Percentiles rank a stretch among this genome's conserved stretches.
phyloP scores from a whole-genome alignment of 2,797 vertebrate genomes.

The Botia almorhae region DNA sequence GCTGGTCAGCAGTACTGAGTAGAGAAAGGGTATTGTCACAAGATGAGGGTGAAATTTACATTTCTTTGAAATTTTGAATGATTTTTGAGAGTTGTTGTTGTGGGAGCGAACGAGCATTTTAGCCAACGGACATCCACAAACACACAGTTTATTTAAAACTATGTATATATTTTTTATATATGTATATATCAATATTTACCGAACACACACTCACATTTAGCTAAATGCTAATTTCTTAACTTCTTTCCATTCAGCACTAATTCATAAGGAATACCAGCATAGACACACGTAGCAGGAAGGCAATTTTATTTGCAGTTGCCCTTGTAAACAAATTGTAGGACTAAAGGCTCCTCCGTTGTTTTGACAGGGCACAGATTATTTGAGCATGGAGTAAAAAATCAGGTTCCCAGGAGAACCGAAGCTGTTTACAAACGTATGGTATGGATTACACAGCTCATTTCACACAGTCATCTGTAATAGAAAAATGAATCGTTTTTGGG shows the following conservation, averaged over 20 bases:
- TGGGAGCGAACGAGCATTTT: background rate
- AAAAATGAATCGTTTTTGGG: slow-evolving; percentile 88
- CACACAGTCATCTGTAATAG: slow-evolving; percentile 92
- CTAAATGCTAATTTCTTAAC: background rate
- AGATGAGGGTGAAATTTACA: too few relatives aligned
- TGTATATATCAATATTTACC: background rate
- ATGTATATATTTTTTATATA: too few relatives aligned
- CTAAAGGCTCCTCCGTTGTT: slow-evolving; percentile 65
- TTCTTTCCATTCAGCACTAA: slow-evolving; percentile 49
- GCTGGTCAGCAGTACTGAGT: slow-evolving; percentile 55
- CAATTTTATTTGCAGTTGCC: slow-evolving; percentile 70
- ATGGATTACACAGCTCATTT: slow-evolving; percentile 98
- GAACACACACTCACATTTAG: background rate
- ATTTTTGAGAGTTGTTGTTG: too few relatives aligned
- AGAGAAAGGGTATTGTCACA: slow-evolving; percentile 5
- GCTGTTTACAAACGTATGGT: slow-evolving; percentile 89
- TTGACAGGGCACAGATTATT: slow-evolving; percentile 72
- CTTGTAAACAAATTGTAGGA: slow-evolving; percentile 72
- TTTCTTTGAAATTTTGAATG: too few relatives aligned
- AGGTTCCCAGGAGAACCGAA: slow-evolving; percentile 77
- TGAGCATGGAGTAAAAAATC: slow-evolving; percentile 76
- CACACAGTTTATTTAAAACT: background rate
- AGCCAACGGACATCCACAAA: background rate
- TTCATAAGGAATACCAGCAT: slow-evolving; percentile 41
- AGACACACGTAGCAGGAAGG: slow-evolving; percentile 48